phyloP scores from a whole-genome alignment of 2,797 vertebrate genomes.

The Ceyx erithaca region DNA sequence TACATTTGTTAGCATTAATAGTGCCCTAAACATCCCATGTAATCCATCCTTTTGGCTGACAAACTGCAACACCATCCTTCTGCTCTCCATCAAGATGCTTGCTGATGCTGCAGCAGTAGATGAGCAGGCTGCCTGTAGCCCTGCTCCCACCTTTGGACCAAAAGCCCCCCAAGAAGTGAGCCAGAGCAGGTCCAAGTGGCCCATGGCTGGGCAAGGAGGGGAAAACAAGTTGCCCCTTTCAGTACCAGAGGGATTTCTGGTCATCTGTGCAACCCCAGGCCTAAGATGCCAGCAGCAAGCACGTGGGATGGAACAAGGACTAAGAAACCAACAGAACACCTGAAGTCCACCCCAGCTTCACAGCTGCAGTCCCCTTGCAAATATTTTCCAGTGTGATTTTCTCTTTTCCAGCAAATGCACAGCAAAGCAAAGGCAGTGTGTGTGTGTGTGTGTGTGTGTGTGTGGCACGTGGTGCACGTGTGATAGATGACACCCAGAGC shows the following conservation, averaged over 20 bases:
- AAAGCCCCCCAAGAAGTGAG: rapidly evolving
- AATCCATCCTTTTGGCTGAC: neutral
- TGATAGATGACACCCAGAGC: neutral
- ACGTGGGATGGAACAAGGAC: rapidly evolving
- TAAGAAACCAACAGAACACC: neutral
- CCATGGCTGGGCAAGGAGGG: neutral
- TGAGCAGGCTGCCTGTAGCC: neutral
- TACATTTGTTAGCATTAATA: neutral
- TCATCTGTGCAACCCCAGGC: neutral
- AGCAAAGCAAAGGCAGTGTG: neutral
- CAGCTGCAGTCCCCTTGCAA: neutral
- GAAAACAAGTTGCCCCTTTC: neutral
- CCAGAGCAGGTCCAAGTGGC: rapidly evolving
- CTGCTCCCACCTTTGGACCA: neutral
- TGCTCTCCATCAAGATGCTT: neutral
- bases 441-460: neutral
- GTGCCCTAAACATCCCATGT: neutral
- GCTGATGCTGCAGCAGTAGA: neutral
- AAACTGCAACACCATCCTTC: neutral
- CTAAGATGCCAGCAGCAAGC: neutral
- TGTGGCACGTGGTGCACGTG: neutral
- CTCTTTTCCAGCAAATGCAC: neutral
- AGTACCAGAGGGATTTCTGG: neutral
- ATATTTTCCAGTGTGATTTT: neutral
- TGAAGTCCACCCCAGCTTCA: neutral